Evolutionary conservation across 2,888 invertebrate species (phyloP).

Genomic region (Agriotes lineatus): DNA sequence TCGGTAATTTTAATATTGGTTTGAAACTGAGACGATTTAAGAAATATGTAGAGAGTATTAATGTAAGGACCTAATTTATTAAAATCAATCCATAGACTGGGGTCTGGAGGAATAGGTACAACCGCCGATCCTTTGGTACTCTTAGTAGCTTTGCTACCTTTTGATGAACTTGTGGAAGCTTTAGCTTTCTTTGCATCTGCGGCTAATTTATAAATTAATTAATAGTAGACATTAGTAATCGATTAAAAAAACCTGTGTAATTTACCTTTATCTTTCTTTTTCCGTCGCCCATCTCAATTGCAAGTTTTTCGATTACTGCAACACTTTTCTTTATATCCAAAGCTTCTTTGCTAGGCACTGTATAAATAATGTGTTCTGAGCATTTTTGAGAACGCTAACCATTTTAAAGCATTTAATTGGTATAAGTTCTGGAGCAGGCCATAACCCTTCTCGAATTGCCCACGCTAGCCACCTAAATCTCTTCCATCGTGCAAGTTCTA

Average conservation of each 20-base stretch:
- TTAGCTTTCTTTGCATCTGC: no score
- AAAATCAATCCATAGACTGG: constrained; percentile 59
- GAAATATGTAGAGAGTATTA: constrained; percentile 54
- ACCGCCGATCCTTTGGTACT: constrained; percentile 5
- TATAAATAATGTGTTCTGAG: constrained; percentile 38
- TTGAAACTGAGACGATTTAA: constrained; percentile 56
- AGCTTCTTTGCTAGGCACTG: constrained; percentile 42
- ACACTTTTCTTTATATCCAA: constrained; percentile 44
- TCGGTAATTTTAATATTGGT: constrained; percentile 53
- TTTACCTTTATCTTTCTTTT: constrained; percentile 34
- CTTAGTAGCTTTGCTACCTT: constrained; percentile 12
- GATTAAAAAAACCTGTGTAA: no score
- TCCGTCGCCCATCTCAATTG: constrained; percentile 27
- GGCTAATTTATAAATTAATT: no score
- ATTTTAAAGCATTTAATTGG: constrained; percentile 58
- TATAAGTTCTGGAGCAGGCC: constrained; percentile 51
- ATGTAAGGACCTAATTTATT: constrained; percentile 53
- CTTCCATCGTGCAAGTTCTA: constrained; percentile 65
- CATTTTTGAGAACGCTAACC: constrained; percentile 54
- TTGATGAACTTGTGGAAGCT: not conserved
- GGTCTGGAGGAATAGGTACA: constrained; percentile 50
- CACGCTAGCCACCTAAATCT: constrained; percentile 66
- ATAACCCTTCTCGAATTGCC: constrained; percentile 62
- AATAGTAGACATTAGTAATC: no score
- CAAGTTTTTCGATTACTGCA: constrained; percentile 36